A percentile compares a stretch with the other conserved stretches of the same genome.
phyloP scores from a whole-genome alignment of 2,113 vertebrate genomes.

The Centropus unirufus region DNA sequence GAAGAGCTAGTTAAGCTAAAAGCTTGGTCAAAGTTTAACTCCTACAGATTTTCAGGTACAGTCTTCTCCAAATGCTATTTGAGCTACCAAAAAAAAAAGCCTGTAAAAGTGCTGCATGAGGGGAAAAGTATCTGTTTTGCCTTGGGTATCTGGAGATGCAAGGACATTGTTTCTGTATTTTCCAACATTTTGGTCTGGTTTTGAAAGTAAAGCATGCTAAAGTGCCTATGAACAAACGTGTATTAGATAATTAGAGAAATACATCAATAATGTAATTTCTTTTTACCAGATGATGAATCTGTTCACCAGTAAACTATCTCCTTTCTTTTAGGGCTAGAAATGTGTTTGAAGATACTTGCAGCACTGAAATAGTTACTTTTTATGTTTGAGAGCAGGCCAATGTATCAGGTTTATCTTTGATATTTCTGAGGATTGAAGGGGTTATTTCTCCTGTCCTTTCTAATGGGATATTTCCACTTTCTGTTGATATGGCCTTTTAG shows the following conservation, averaged over 20 bases:
- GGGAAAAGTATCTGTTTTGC: not conserved
- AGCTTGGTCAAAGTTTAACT: not conserved
- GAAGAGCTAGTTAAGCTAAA: not conserved
- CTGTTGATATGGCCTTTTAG: constrained; percentile 9
- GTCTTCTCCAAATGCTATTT: not conserved
- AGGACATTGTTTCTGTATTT: not conserved
- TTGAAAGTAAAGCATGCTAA: not conserved
- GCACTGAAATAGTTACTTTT: not conserved
- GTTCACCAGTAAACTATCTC: not conserved
- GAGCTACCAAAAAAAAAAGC: not conserved
- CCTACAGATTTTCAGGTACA: not conserved
- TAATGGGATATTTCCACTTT: not conserved
- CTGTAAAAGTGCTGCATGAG: not conserved
- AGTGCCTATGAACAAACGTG: not conserved
- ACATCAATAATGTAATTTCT: not conserved
- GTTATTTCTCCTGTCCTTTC: not conserved
- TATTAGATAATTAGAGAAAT: not conserved
- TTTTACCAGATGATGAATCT: not conserved
- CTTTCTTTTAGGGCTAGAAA: not conserved
- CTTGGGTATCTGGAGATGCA: not conserved
- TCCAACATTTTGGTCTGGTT: not conserved
- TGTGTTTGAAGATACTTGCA: not conserved
- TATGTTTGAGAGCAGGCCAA: not conserved
- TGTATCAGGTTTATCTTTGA: not conserved
- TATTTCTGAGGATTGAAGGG: not conserved